Evolutionary conservation across 2,113 vertebrate species (phyloP).

Genomic region (Ptychochromis oligacanthus): DNA sequence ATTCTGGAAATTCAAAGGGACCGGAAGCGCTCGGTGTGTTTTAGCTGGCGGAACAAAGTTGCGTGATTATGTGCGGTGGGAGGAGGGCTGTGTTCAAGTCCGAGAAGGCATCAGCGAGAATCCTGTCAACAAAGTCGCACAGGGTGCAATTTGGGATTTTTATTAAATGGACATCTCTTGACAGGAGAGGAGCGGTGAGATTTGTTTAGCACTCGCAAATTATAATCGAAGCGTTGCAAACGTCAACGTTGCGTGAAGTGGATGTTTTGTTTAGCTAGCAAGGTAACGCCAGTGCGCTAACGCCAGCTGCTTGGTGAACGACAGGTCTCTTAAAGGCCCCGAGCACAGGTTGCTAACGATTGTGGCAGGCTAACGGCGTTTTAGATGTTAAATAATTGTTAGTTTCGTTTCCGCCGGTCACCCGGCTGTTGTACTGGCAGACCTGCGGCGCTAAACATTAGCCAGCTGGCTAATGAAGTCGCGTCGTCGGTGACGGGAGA

Average conservation of each 20-base stretch:
- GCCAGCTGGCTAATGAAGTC: slow-evolving; percentile 41
- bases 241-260: slow-evolving; percentile 25
- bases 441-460: slow-evolving; percentile 31
- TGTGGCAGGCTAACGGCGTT: neutral
- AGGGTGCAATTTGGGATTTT: slow-evolving; percentile 33
- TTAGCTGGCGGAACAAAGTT: slow-evolving; percentile 30
- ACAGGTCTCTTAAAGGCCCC: slow-evolving; percentile 45
- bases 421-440: neutral
- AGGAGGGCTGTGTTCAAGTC: slow-evolving; percentile 57
- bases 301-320: slow-evolving; percentile 45
- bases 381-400: neutral
- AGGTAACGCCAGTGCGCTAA: slow-evolving; percentile 57
- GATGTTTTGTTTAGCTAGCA: slow-evolving; percentile 72
- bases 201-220: neutral
- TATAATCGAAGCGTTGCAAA: slow-evolving; percentile 1
- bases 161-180: slow-evolving; percentile 60
- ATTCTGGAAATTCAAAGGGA: neutral
- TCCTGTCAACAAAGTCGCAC: slow-evolving; percentile 67
- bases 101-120: slow-evolving; percentile 54
- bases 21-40: slow-evolving; percentile 42
- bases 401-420: neutral
- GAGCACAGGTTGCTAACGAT: neutral
- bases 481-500: slow-evolving; percentile 11
- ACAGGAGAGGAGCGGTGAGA: slow-evolving; percentile 52
- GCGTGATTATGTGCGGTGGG: slow-evolving; percentile 27